phyloP scores from a whole-genome alignment of 2,888 invertebrate genomes.

The Baronia brevicornis region DNA sequence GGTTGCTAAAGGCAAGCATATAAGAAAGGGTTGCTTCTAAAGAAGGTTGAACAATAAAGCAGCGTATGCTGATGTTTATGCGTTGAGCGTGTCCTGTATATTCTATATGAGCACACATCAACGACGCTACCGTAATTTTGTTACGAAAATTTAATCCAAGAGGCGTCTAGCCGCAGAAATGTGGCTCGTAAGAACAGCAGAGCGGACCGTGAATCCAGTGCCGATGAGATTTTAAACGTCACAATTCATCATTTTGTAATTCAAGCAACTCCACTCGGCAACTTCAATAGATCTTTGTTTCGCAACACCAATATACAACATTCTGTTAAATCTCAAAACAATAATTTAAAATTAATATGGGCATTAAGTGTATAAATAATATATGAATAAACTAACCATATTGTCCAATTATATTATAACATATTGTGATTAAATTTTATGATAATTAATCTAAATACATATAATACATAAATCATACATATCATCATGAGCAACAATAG shows the following conservation, averaged over 20 bases:
- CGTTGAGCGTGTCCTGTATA: slow-evolving; percentile 23
- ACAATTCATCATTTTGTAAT: slow-evolving; percentile 31
- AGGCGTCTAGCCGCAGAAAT: slow-evolving; percentile 34
- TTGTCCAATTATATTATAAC: too few species aligned
- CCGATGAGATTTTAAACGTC: slow-evolving; percentile 32
- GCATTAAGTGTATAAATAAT: too few species aligned
- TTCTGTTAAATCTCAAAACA: too few species aligned
- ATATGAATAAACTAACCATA: too few species aligned
- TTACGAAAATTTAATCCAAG: slow-evolving; percentile 55
- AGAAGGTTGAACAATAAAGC: too few species aligned
- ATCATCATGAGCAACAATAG: too few species aligned
- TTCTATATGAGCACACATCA: slow-evolving; percentile 30
- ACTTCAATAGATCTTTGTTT: slow-evolving; percentile 17
- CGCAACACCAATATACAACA: too few species aligned
- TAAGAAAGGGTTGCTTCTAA: too few species aligned
- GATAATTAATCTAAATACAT: too few species aligned
- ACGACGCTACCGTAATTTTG: slow-evolving; percentile 41
- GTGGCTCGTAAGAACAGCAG: slow-evolving; percentile 31
- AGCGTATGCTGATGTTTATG: too few species aligned
- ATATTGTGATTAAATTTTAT: slow-evolving; percentile 7
- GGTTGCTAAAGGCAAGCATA: too few species aligned
- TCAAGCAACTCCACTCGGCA: slow-evolving; percentile 18
- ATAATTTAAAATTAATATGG: slow-evolving; percentile 12
- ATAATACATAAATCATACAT: too few species aligned
- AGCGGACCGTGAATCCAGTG: slow-evolving; percentile 12